Conservation (phyloP, 23 tunicate genomes). For the Ascidia mentula region DNA sequence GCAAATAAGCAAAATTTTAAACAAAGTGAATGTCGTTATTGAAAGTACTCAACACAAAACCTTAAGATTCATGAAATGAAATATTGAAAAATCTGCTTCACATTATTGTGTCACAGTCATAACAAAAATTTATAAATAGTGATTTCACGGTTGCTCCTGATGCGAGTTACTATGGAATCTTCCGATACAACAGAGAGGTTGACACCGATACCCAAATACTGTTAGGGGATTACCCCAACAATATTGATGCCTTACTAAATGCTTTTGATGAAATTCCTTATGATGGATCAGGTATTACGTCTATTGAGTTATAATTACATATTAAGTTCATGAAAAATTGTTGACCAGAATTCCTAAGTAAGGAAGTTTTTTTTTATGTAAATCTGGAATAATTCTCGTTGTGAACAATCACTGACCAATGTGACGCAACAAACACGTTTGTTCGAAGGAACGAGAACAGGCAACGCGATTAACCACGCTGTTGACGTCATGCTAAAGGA, state of each 20-base stretch:
- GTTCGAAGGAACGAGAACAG: slow-evolving; percentile 19
- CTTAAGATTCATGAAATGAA: too few species aligned
- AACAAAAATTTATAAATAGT: slow-evolving; percentile 30
- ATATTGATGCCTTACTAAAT: slow-evolving; percentile 33
- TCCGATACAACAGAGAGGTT: slow-evolving; percentile 50
- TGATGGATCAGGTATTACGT: slow-evolving; percentile 56
- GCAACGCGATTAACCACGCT: slow-evolving; percentile 18
- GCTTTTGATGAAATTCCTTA: slow-evolving; percentile 51
- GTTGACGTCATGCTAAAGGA: slow-evolving; percentile 15
- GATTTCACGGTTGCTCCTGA: slow-evolving; percentile 38
- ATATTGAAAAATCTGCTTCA: too few species aligned
- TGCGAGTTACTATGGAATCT: slow-evolving; percentile 37
- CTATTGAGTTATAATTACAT: neutral
- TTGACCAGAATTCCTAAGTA: neutral
- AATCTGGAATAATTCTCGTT: neutral
- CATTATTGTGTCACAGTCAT: too few species aligned
- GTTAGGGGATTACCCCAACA: slow-evolving; percentile 28
- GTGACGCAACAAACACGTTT: neutral
- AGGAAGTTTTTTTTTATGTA: too few species aligned
- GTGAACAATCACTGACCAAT: neutral
- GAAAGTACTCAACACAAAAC: too few species aligned
- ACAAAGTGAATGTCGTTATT: too few species aligned
- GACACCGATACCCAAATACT: slow-evolving; percentile 54
- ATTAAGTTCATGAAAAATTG: neutral
- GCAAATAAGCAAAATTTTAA: too few species aligned